Evolutionary conservation across 1,140 invertebrate genomes (phyloP).

Genomic region (Galleria mellonella): DNA sequence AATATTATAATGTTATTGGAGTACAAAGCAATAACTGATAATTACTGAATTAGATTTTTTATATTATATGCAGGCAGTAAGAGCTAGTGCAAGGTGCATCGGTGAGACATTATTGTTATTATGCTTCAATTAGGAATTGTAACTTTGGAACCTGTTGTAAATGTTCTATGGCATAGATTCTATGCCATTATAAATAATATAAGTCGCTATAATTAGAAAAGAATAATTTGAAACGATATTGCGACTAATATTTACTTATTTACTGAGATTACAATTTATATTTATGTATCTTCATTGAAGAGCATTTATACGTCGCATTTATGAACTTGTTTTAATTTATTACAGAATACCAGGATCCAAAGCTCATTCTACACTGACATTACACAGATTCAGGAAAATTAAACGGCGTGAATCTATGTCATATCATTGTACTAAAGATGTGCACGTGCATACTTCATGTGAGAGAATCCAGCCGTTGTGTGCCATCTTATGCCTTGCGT

Average conservation of each 20-base stretch:
- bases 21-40: neutral
- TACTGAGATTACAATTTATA: too few relatives aligned
- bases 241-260: too few relatives aligned
- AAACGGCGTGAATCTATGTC: too few relatives aligned
- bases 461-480: constrained; percentile 75
- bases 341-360: constrained; percentile 4
- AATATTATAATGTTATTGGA: neutral
- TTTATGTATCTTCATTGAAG: too few relatives aligned
- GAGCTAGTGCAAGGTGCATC: constrained; percentile 35
- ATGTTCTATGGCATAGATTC: too few relatives aligned
- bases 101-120: constrained; percentile 21
- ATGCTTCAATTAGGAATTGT: neutral
- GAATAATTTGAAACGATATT: neutral
- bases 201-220: too few relatives aligned
- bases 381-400: constrained; percentile 15
- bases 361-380: constrained; percentile 1
- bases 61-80: constrained; percentile 5
- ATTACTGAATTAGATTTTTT: neutral
- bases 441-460: constrained; percentile 70
- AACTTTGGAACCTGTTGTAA: constrained; percentile 14
- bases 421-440: constrained; percentile 7
- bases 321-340: too few relatives aligned
- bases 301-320: too few relatives aligned
- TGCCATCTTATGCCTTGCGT: constrained; percentile 97
- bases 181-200: too few relatives aligned